Conservation (phyloP, 2,888 invertebrate species). For the Acanthococcus lagerstroemiae region DNA sequence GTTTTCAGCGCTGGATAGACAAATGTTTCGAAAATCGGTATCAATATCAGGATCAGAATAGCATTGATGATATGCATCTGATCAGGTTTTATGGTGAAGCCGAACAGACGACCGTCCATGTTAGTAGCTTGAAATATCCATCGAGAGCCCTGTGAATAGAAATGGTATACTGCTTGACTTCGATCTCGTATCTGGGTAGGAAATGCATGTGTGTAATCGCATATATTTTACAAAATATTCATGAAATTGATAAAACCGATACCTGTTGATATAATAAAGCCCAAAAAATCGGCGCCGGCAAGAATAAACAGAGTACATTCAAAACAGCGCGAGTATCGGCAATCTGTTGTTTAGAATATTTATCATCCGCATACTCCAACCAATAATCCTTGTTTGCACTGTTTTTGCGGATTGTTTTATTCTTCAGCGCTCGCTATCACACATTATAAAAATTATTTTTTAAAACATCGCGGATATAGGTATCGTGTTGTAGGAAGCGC, state of each 20-base stretch:
- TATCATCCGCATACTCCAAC: constrained; percentile 77
- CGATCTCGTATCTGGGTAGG: too few relatives aligned
- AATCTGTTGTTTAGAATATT: constrained; percentile 27
- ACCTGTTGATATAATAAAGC: not conserved
- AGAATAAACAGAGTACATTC: too few relatives aligned
- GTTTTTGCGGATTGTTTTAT: constrained; percentile 4
- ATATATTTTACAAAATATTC: not conserved
- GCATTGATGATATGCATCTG: constrained; percentile 93
- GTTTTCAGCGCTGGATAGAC: constrained; percentile 71
- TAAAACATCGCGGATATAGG: too few relatives aligned
- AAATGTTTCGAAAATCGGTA: constrained; percentile 69
- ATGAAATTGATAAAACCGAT: not conserved
- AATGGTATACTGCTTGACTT: too few relatives aligned
- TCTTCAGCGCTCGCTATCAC: constrained; percentile 29
- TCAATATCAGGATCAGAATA: constrained; percentile 68
- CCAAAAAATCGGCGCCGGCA: not conserved
- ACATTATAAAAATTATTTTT: too few relatives aligned
- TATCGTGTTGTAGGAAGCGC: too few relatives aligned
- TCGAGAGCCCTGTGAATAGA: constrained; percentile 36
- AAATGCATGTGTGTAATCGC: too few relatives aligned
- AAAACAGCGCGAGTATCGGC: constrained; percentile 58
- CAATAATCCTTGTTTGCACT: constrained; percentile 45
- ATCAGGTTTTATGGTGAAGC: constrained; percentile 69
- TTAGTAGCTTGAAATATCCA: constrained; percentile 60
- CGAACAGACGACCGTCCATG: constrained; percentile 72